Percentiles rank a stretch among this genome's conserved stretches.
phyloP scores from a whole-genome alignment of 35 echinoderm and acorn worm species.

The Ophioderma brevispina region DNA sequence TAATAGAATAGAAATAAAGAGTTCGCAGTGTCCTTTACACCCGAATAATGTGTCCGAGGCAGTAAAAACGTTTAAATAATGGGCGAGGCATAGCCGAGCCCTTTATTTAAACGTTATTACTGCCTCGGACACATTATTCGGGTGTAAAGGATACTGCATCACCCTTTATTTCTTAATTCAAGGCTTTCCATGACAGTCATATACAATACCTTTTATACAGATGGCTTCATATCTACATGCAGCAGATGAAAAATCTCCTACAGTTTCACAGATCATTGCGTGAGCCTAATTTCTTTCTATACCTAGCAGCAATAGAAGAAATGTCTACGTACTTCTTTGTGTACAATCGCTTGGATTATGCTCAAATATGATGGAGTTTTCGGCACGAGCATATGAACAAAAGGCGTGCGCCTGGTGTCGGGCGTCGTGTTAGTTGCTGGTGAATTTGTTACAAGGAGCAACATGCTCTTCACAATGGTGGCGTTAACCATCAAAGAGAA shows the following conservation, averaged over 20 bases:
- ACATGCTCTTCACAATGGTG: conserved; percentile 20
- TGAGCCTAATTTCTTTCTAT: conserved; percentile 16
- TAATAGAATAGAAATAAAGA: no score
- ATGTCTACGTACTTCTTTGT: conserved; percentile 36
- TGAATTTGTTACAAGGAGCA: conserved; percentile 7
- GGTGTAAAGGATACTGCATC: no score
- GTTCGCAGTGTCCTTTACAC: no score
- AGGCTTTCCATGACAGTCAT: not conserved
- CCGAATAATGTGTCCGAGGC: no score
- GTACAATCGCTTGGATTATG: conserved; percentile 22
- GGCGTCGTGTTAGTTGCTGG: not conserved
- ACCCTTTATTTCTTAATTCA: no score
- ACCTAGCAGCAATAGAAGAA: conserved; percentile 31
- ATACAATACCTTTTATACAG: not conserved
- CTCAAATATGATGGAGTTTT: conserved; percentile 36
- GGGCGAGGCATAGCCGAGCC: no score
- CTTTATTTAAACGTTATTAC: no score
- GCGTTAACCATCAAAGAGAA: conserved; percentile 16
- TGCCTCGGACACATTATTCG: no score
- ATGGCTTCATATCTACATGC: conserved; percentile 19
- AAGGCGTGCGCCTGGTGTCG: not conserved
- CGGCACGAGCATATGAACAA: conserved; percentile 1
- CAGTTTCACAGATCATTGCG: no score
- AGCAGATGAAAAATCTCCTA: conserved; percentile 6
- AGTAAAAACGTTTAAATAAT: no score